phyloP scores from a whole-genome alignment of 2,113 vertebrate genomes.

The Engraulis encrasicolus region DNA sequence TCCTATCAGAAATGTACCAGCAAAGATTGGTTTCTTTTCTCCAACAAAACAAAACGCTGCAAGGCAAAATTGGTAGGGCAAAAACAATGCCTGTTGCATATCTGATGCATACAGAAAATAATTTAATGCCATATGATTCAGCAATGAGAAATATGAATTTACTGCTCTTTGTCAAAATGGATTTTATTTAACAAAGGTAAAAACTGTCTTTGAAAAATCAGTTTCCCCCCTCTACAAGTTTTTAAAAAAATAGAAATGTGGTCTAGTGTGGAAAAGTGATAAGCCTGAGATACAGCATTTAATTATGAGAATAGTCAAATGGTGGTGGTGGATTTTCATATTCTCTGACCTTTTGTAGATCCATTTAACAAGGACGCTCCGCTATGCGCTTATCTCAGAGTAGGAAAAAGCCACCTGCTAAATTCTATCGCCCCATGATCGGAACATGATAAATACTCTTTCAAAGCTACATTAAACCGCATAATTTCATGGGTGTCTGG shows the following conservation, averaged over 20 bases:
- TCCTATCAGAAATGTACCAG: not conserved
- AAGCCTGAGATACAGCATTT: too few species aligned
- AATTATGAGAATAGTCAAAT: slow-evolving; percentile 6
- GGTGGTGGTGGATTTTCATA: slow-evolving; percentile 41
- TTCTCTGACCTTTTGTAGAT: slow-evolving; percentile 44
- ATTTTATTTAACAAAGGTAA: too few species aligned
- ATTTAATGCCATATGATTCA: not conserved
- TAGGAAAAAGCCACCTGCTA: slow-evolving; percentile 43
- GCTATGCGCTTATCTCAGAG: not conserved
- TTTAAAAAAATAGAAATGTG: too few species aligned
- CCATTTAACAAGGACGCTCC: slow-evolving; percentile 39
- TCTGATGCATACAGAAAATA: too few species aligned
- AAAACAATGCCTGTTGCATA: too few species aligned
- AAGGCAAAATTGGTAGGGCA: not conserved
- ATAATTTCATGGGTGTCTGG: slow-evolving; percentile 67
- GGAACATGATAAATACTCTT: slow-evolving; percentile 68
- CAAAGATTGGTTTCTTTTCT: not conserved
- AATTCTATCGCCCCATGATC: slow-evolving; percentile 44
- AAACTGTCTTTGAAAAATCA: too few species aligned
- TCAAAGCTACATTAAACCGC: slow-evolving; percentile 69
- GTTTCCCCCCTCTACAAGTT: too few species aligned
- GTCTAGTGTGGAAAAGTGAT: too few species aligned
- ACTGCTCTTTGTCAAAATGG: too few species aligned
- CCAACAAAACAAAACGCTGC: not conserved
- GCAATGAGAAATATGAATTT: not conserved